These are phyloP conservation scores for Neotoxoptera formosana DNA, from an alignment of 1,140 invertebrate genomes.

Conservation along the genomic window DNA sequence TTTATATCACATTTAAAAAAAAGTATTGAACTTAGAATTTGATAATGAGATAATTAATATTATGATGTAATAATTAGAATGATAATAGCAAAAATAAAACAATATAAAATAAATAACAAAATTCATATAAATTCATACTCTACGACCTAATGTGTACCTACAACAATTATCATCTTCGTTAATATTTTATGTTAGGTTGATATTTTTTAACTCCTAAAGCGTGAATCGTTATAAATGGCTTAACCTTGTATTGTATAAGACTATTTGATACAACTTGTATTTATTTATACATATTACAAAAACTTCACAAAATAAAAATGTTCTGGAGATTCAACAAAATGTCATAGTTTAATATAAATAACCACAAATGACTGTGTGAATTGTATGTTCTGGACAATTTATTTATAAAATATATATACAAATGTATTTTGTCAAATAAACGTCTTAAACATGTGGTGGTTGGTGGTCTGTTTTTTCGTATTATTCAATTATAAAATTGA, in stretches of 20 bases:
- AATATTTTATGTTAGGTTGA: neutral
- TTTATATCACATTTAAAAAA: neutral
- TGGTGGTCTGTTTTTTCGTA: slow-evolving; percentile 48
- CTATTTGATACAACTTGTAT: neutral
- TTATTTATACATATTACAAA: neutral
- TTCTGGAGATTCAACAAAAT: neutral
- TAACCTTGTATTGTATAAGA: neutral
- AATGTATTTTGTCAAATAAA: slow-evolving; percentile 39
- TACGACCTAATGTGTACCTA: neutral
- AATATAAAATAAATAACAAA: neutral
- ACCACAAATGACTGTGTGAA: neutral
- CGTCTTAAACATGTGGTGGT: slow-evolving; percentile 33
- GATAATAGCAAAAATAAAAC: neutral
- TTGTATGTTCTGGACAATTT: slow-evolving; percentile 17
- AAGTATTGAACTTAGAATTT: neutral
- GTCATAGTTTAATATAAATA: slow-evolving; percentile 1
- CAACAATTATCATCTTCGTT: neutral
- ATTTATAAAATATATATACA: slow-evolving; percentile 46
- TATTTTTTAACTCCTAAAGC: neutral
- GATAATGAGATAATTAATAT: neutral
- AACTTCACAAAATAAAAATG: neutral
- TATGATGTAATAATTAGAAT: no score
- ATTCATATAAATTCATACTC: neutral
- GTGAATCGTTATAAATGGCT: neutral
- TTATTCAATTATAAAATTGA: slow-evolving; percentile 42